Percentiles rank a stretch among this genome's conserved stretches.
Conservation (phyloP, 2,113 vertebrate genomes). For the Falcunculus frontatus region DNA sequence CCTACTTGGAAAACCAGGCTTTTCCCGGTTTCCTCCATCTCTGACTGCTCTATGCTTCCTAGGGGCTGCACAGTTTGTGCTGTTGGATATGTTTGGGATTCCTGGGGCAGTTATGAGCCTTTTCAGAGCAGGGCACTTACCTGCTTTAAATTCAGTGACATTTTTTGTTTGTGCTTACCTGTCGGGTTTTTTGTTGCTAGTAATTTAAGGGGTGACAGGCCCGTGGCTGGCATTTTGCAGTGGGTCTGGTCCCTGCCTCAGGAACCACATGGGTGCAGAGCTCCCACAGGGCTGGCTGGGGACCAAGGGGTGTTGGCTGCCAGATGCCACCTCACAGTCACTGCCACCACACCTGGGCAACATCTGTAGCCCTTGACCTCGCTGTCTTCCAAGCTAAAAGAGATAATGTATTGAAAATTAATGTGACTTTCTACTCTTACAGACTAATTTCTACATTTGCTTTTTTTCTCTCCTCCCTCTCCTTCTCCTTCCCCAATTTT, state of each 20-base stretch:
- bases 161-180: not conserved
- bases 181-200: not conserved
- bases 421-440: not conserved
- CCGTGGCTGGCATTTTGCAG: not conserved
- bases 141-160: not conserved
- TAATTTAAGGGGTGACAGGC: not conserved
- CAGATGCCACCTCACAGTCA: not conserved
- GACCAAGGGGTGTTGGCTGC: not conserved
- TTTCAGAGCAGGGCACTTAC: not conserved
- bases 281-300: rapidly evolving
- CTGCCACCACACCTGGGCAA: not conserved
- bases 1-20: not conserved
- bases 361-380: not conserved
- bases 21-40: not conserved
- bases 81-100: not conserved
- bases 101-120: not conserved
- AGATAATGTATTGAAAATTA: not conserved
- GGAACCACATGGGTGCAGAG: not conserved
- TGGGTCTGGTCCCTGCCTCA: not conserved
- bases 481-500: not conserved
- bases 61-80: not conserved
- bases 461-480: not conserved
- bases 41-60: not conserved
- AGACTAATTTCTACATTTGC: not conserved
- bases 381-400: not conserved